Evolutionary conservation across 2,888 invertebrate species (phyloP), one percentile per base, ranked within the genome.

Genomic region (Noctua fimbriata): DNA sequence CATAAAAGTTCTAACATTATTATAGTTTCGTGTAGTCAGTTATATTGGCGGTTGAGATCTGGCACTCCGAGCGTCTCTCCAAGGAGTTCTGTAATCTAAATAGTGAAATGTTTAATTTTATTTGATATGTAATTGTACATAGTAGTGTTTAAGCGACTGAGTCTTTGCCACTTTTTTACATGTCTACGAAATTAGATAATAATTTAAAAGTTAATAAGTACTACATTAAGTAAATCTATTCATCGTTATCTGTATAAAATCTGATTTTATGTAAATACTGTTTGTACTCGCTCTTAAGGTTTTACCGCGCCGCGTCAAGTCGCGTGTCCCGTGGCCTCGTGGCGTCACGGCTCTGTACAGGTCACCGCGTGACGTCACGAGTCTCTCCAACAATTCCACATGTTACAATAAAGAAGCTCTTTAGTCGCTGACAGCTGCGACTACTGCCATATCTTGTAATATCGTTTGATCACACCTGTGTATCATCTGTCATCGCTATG

Each of bases 81-180:
- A 58, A 58, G 77, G 60, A 74, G 60, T 65, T 73, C 69, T 66
- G 63, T 83, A 79, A 69, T 60, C 67, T 82, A 55, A 82, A 79
- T 83, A 83, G 82, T 76, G 52, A 80, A 81, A 79, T 82, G 69
- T 71, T 60, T 88, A 80, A 84, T 84, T 87, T 87, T 79, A 80
- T 85, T 89, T 89, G 44, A 71, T 72, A 69, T 80, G 75, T 82
- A 84, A 82, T 77, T 96, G 96, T 96, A 96, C 88, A 96, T 96
- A 96, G 89, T 96, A 96, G 94, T 82, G 67, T 87, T 90, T 96
- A 96, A 96, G 96, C 91, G 95, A 95, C 95, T 95, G 95, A 95
- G 92, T 95, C 94, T 96, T 96, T 96, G 95, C 95, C 96, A 96
- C 96, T 96, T 96, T 96, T 96, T 96, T 96, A 96, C 95, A 94